Evolutionary conservation across 2,888 invertebrate species (phyloP).

Genomic region (Cerastis rubricosa): DNA sequence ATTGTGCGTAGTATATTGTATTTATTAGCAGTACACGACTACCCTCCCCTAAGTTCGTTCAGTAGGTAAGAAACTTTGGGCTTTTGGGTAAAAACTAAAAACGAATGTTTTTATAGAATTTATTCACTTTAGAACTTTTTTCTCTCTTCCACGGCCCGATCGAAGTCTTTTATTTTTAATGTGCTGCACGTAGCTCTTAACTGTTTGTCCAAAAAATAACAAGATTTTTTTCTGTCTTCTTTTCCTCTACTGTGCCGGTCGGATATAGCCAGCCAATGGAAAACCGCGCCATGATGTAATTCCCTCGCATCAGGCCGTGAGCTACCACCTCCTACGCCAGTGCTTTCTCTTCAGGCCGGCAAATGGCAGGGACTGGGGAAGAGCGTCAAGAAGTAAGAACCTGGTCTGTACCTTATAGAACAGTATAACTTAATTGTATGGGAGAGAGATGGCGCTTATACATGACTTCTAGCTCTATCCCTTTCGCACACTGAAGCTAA

Average conservation of each 20-base stretch:
- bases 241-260: neutral
- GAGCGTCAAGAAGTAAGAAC: conserved; percentile 46
- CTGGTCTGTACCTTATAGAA: neutral
- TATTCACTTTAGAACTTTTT: neutral
- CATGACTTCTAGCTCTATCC: neutral
- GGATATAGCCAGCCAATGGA: neutral
- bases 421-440: neutral
- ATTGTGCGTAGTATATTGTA: neutral
- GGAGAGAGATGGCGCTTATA: neutral
- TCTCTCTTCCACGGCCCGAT: too few relatives aligned
- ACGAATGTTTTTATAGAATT: neutral
- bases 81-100: neutral
- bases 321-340: conserved; percentile 72
- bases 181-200: neutral
- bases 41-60: neutral
- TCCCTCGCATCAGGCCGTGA: conserved; percentile 29
- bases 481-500: neutral
- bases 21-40: neutral
- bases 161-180: neutral
- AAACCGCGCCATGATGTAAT: neutral
- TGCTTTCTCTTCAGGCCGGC: conserved; percentile 77
- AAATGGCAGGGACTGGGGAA: conserved; percentile 75
- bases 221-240: neutral
- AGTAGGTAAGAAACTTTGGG: neutral
- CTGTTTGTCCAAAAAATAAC: neutral